Evolutionary conservation across 2,888 invertebrate species (phyloP).

Genomic region (Polyploca ridens): DNA sequence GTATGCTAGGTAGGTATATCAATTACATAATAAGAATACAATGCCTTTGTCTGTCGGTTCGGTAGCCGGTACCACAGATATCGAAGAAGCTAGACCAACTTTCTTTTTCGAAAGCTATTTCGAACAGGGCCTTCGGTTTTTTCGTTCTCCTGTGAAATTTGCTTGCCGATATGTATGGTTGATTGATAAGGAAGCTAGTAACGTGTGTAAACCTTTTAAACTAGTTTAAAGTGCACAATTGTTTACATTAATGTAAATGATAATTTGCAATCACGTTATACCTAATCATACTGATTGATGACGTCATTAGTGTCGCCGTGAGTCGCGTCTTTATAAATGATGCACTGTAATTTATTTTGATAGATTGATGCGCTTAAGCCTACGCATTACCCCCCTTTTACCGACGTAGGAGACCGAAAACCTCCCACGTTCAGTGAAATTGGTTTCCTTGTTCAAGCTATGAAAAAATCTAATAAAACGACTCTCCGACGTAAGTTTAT

Average conservation of each 20-base stretch:
- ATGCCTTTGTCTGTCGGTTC: not conserved
- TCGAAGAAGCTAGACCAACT: not conserved
- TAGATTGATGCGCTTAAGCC: slow-evolving; percentile 3
- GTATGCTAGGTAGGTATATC: no score
- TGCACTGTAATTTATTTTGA: slow-evolving; percentile 1
- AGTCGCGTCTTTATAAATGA: not conserved
- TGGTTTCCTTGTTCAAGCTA: not conserved
- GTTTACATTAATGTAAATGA: not conserved
- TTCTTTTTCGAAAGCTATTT: not conserved
- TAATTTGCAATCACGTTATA: not conserved
- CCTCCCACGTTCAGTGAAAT: not conserved
- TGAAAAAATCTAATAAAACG: not conserved
- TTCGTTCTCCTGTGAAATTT: no score
- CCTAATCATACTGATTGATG: not conserved
- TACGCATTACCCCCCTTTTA: not conserved
- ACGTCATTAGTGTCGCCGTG: not conserved
- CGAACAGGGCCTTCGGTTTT: not conserved
- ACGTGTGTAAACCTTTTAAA: no score
- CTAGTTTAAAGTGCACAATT: not conserved
- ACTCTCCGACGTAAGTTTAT: not conserved
- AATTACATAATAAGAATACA: not conserved
- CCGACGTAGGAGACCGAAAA: not conserved
- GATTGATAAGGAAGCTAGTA: no score
- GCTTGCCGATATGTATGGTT: no score
- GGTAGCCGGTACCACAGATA: not conserved